Evolutionary conservation across 2,888 invertebrate genomes (phyloP).

Genomic region (Lypha dubia): DNA sequence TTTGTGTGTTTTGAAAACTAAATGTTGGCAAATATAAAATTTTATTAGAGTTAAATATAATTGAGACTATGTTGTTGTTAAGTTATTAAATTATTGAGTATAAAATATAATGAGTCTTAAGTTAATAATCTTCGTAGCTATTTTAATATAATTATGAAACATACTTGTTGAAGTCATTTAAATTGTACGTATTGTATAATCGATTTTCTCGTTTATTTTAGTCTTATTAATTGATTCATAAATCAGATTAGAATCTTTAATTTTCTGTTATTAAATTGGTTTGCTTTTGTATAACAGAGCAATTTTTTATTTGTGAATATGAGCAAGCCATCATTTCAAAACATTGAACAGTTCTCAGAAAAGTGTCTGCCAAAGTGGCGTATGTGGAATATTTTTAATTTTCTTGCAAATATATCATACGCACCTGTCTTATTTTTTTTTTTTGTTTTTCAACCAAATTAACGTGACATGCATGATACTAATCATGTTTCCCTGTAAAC

Average conservation of each 20-base stretch:
- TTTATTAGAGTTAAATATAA: background rate
- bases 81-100: background rate
- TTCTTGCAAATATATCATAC: slow-evolving; percentile 31
- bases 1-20: background rate
- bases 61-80: background rate
- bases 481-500: too few species aligned
- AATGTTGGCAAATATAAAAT: background rate
- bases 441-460: too few species aligned
- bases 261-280: background rate
- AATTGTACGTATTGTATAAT: background rate
- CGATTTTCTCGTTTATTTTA: background rate
- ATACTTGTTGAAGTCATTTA: background rate
- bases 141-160: background rate
- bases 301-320: background rate
- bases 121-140: background rate
- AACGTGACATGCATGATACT: too few species aligned
- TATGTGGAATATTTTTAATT: slow-evolving; percentile 35
- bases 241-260: background rate
- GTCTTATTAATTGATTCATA: background rate
- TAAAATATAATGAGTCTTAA: background rate
- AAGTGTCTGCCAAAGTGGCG: slow-evolving; percentile 25
- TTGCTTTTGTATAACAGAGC: background rate
- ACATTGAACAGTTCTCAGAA: background rate
- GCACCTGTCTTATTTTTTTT: slow-evolving; percentile 6
- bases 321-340: slow-evolving; percentile 2